Base-by-base conservation (phyloP, 2,888 invertebrate genomes). In the Xestia c-nigrum region DNA sequence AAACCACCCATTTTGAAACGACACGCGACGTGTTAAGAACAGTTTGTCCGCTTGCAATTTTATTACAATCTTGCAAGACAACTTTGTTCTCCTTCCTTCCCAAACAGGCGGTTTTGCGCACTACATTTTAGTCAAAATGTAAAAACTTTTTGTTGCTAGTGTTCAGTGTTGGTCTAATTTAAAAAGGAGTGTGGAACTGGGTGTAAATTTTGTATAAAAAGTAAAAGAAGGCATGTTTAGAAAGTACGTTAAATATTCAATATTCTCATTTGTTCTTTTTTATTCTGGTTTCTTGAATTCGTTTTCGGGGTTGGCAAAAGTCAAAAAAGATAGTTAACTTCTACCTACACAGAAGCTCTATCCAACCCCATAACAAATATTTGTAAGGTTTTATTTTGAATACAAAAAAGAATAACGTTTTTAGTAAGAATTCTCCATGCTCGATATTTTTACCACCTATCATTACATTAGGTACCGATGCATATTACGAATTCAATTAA, bases 401-500 rank as follows among this genome's bases (percentile, higher is more conserved):
- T 31, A 31, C 31, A 31, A 31, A 31, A 31, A 31, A 31, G 31
- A 31, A 31, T 31, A 31, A 16, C 31, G 16, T 9, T 59, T 59
- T 63, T 12, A 63, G 0, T 40, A 63, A 40, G 2, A 40, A 40
- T 5, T 4, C 21, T 46, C 68, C 21, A 14, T 50, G 24, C 12
- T 16, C 19, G 0, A 0, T 61, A 24, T 76, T 57, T 38, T 5
- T 21, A 24, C 16, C 46, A 57, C 24, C 16, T 21, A 55, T 55
- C 12, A 40, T 50, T 79, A 31, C 4, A 31, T 19, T 19, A n/a
- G n/a, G n/a, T n/a, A 80, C 9, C 10, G 9, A 16, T 12, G 14
- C 73, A 0, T 72, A 80, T 74, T 47, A 78, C 6, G 64, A 64
- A 63, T 74, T 80, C 19, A 55, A 9, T 74, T 14, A 31, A 7